These are phyloP conservation scores for Hephaestus fuliginosus DNA, from an alignment of 2,797 vertebrate species.

Conservation along the genomic window DNA sequence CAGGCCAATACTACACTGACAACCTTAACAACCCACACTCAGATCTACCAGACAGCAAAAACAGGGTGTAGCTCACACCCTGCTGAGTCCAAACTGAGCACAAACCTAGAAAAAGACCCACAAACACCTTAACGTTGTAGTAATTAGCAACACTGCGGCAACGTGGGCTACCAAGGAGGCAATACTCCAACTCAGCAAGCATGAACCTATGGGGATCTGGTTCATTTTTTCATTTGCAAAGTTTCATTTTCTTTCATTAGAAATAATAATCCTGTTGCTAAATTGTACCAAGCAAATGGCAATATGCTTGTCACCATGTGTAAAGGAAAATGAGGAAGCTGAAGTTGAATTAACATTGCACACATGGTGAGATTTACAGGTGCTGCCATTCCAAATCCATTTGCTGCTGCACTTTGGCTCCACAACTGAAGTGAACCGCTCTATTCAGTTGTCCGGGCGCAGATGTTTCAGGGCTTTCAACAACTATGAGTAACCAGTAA, in stretches of 20 bases:
- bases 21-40: background rate
- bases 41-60: background rate
- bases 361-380: background rate
- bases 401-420: conserved; percentile 20
- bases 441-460: background rate
- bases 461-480: background rate
- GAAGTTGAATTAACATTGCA: background rate
- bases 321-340: background rate
- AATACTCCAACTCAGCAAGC: background rate
- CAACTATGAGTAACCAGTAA: conserved; percentile 9
- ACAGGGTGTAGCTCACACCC: background rate
- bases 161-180: background rate
- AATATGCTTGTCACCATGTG: background rate
- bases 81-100: background rate
- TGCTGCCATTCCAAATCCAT: conserved; percentile 36
- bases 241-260: background rate
- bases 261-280: background rate
- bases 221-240: background rate
- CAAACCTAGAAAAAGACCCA: background rate
- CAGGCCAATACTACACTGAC: too few relatives aligned
- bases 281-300: background rate
- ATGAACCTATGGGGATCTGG: background rate
- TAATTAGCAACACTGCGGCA: background rate
- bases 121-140: background rate
- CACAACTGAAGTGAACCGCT: background rate